These are phyloP conservation scores for Papilio gigon DNA, from an alignment of 2,888 invertebrate species.

Conservation along the genomic window DNA sequence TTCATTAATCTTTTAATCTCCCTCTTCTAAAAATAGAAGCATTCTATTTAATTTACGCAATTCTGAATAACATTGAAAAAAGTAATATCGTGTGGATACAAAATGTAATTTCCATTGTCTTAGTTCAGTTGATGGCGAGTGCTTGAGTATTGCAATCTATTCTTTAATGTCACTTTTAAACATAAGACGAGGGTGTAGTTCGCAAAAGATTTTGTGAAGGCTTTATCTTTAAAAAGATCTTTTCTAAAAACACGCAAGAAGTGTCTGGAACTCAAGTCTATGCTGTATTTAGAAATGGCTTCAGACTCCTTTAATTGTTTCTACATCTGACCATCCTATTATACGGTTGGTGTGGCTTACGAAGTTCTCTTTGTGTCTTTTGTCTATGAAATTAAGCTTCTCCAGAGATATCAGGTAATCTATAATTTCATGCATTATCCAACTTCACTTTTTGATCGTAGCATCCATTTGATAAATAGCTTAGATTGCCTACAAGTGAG, in stretches of 20 bases:
- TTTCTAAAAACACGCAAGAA: neutral
- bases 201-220: neutral
- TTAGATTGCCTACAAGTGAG: neutral
- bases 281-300: neutral
- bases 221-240: neutral
- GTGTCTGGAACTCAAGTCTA: neutral
- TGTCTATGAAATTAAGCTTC: neutral
- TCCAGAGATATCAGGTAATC: neutral
- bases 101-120: conserved; percentile 1
- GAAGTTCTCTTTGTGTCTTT: neutral
- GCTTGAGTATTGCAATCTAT: conserved; percentile 11
- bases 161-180: conserved; percentile 19
- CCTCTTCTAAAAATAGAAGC: too few species aligned
- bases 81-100: neutral
- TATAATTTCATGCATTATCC: neutral
- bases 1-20: too few species aligned
- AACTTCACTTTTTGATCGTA: too few species aligned
- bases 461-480: neutral
- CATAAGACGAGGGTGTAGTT: neutral
- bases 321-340: neutral
- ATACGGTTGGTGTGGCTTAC: neutral
- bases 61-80: neutral
- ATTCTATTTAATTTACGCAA: neutral
- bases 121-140: conserved; percentile 3
- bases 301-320: neutral